Base-by-base conservation (phyloP, 2,888 invertebrate genomes). In the Brachyptera risi region DNA sequence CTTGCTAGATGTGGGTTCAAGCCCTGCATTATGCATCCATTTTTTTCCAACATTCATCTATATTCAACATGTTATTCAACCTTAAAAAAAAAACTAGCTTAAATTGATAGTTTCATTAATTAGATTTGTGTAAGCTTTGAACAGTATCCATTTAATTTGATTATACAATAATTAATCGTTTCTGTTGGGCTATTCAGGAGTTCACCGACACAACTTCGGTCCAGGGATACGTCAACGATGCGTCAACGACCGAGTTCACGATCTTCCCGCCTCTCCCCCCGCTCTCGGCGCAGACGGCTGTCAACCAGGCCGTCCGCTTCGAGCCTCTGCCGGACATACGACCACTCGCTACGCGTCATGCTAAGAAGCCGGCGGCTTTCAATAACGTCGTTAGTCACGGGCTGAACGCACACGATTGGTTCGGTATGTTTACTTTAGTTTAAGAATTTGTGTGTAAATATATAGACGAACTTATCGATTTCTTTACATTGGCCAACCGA, bases 321-420 rank as follows among this genome's bases (percentile, higher is more conserved):
- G 68, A 68, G 57, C 66, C 69, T 4, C 65, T 69, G 37, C 67
- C 67, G 11, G 64, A 65, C 24, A 62, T 66, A 51, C 58, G 44
- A 21, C 61, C 54, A 15, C 61, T 24, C 27, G 56, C 56, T 15
- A 54, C 59, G 40, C 64, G 58, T 31, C 60, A 59, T 9, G 31
- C 44, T 40, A 59, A 40, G 15, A 40, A 56, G 40, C 65, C 66
- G 56, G 60, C 63, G 3, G 58, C 65, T 7, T 74, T 74, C 66
- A 70, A 68, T 60, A 70, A 72, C 60, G 74, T 73, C 51, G 73
- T 75, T 62, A 71, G 64, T 42, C 65, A 61, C 13, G 67, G 66
- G 21, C 64, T 76, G 17, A 19, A 19, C 11, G 17, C 76, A 42
- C 73, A 73, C 50, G 74, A 74, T 59, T 79, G 79, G 79, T 78